Evolutionary conservation across 1,140 invertebrate species (phyloP).

Genomic region (Cotesia typhae): DNA sequence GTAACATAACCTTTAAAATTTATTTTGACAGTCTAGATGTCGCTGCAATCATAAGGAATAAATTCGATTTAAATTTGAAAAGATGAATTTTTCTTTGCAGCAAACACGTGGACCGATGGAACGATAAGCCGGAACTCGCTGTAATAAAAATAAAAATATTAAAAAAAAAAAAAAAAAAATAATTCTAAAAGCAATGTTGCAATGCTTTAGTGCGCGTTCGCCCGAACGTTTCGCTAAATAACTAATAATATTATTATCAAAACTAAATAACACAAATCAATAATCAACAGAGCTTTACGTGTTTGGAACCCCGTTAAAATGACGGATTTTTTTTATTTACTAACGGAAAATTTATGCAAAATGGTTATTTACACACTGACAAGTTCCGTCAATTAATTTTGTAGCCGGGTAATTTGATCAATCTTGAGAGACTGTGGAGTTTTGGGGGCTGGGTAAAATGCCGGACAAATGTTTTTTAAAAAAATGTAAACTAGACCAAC

Average conservation of each 20-base stretch:
- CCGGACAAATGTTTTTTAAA: not conserved
- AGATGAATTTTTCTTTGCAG: slow-evolving; percentile 60
- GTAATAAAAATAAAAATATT: slow-evolving; percentile 42
- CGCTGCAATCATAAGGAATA: slow-evolving; percentile 53
- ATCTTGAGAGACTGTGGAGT: slow-evolving; percentile 37
- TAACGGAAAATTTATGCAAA: slow-evolving; percentile 1
- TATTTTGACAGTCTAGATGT: slow-evolving; percentile 16
- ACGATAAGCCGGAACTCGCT: slow-evolving; percentile 56
- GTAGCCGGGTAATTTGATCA: slow-evolving; percentile 44
- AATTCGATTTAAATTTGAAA: slow-evolving; percentile 54
- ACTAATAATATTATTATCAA: not conserved
- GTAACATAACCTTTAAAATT: slow-evolving; percentile 53
- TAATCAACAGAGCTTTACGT: slow-evolving; percentile 42
- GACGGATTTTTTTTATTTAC: slow-evolving; percentile 10
- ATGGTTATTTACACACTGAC: slow-evolving; percentile 37
- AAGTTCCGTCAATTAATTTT: slow-evolving; percentile 57
- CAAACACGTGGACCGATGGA: slow-evolving; percentile 61
- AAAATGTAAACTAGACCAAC: slow-evolving; percentile 23
- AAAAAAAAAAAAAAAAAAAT: slow-evolving; percentile 1
- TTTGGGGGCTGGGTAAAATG: slow-evolving; percentile 3
- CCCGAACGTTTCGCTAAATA: not conserved
- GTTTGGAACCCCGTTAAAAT: slow-evolving; percentile 32
- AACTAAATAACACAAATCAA: slow-evolving; percentile 35
- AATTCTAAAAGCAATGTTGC: slow-evolving; percentile 17
- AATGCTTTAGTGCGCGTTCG: not conserved